Base-by-base conservation (phyloP, 2,888 invertebrate genomes). In the Hyposoter didymator region DNA sequence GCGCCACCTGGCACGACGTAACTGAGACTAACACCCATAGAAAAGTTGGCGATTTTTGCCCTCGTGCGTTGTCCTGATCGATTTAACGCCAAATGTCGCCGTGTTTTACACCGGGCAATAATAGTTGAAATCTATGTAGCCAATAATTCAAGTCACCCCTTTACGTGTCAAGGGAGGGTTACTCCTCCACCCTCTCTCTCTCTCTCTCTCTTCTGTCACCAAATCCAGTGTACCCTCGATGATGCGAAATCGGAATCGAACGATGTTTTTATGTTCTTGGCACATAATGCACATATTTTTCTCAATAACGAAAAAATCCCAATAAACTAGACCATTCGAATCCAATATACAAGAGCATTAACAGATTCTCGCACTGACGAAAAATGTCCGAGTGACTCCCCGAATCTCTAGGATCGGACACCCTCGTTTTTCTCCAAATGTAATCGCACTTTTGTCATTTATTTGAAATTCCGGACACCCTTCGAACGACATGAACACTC, bases 51-150 rank as follows among this genome's bases (percentile, higher is more conserved):
- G 62, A 49, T 62, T 67, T 35, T 67, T 75, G 70, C 86, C 85
- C 76, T 35, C 32, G 45, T 28, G 43, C 43, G 55, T 12, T 74
- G 32, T 32, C 87, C 89, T 92, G 93, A 93, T 93, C 93, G 93
- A 93, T 93, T 93, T 93, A 92, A 90, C 92, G 91, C 94, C 94
- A 94, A 94, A 94, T 94, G 94, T 93, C 92, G 91, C 93, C 93
- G 91, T 94, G 94, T 93, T 94, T 94, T 93, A 94, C 94, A 94
- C 93, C 91, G 90, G 91, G 91, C 91, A 94, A 94, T 94, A 94
- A 94, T 94, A 93, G 93, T 93, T 91, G 93, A 92, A 94, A 94
- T 93, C 92, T 93, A 93, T 93, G 93, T 93, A 93, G 93, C 90
- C 92, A 92, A 94, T 94, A 94, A 93, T 93, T 94, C 93, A 93